A percentile compares a stretch with the other conserved stretches of the same genome.
Evolutionary conservation across 2,888 invertebrate genomes (phyloP).

Genomic region (Agrilus biguttatus): DNA sequence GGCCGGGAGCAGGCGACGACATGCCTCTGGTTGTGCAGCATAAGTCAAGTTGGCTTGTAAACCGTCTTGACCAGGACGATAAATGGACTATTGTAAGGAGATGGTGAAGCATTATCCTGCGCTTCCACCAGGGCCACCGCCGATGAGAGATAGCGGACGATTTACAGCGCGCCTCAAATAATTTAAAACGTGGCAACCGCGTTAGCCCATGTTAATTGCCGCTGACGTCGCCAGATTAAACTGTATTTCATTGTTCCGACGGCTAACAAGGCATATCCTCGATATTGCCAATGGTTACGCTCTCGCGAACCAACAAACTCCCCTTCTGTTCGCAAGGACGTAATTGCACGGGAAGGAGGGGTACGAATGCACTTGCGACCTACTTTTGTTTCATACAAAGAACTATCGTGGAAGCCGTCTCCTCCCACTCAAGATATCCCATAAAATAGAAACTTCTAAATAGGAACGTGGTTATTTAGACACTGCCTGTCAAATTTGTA

Average conservation of each 20-base stretch:
- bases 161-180: slow-evolving; percentile 23
- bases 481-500: too few species aligned
- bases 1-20: too few species aligned
- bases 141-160: slow-evolving; percentile 21
- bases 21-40: slow-evolving; percentile 8
- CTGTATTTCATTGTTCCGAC: slow-evolving; percentile 13
- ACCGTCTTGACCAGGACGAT: slow-evolving; percentile 9
- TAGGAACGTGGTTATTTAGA: too few species aligned
- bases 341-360: too few species aligned
- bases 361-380: too few species aligned
- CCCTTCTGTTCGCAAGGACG: too few species aligned
- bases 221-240: slow-evolving; percentile 14
- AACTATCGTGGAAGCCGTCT: too few species aligned
- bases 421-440: too few species aligned
- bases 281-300: slow-evolving; percentile 14
- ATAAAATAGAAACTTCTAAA: too few species aligned
- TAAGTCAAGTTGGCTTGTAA: slow-evolving; percentile 9
- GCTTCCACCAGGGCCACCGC: slow-evolving; percentile 9
- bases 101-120: slow-evolving; percentile 22
- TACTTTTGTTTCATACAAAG: too few species aligned
- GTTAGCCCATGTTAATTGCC: slow-evolving; percentile 18
- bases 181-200: slow-evolving; percentile 19
- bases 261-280: slow-evolving; percentile 16
- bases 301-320: too few species aligned
- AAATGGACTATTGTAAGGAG: slow-evolving; percentile 24